Evolutionary conservation across 1,140 invertebrate species (phyloP).

Genomic region (Diorhabda elongata): DNA sequence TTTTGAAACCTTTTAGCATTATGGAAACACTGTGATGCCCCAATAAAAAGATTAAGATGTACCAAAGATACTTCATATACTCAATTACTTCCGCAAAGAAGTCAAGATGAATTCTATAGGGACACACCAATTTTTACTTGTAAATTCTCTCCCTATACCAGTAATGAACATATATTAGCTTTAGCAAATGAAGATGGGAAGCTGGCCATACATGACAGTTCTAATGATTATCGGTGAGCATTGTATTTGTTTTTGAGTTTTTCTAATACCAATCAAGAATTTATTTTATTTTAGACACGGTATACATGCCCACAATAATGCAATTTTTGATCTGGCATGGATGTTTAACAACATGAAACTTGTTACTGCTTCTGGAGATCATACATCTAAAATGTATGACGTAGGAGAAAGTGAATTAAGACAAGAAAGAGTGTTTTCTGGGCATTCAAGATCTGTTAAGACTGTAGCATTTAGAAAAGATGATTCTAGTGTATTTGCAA

Average conservation of each 20-base stretch:
- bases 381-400: slow-evolving; percentile 73
- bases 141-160: slow-evolving; percentile 54
- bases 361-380: slow-evolving; percentile 81
- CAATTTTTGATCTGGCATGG: slow-evolving; percentile 86
- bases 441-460: slow-evolving; percentile 76
- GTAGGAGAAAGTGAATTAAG: slow-evolving; percentile 54
- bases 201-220: slow-evolving; percentile 59
- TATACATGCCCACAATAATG: slow-evolving; percentile 74
- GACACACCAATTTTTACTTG: slow-evolving; percentile 59
- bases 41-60: slow-evolving; percentile 20
- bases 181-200: slow-evolving; percentile 82
- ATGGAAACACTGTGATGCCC: slow-evolving; percentile 22
- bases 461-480: slow-evolving; percentile 65
- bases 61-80: slow-evolving; percentile 12
- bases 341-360: slow-evolving; percentile 68
- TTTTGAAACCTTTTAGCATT: slow-evolving; percentile 13
- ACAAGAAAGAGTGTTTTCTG: slow-evolving; percentile 58
- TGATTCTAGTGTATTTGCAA: slow-evolving; percentile 73
- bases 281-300: slow-evolving; percentile 36
- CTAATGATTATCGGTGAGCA: slow-evolving; percentile 30
- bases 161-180: slow-evolving; percentile 63
- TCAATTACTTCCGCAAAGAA: slow-evolving; percentile 10
- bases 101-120: slow-evolving; percentile 35
- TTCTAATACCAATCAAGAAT: neutral
- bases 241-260: neutral